phyloP scores from a whole-genome alignment of 2,888 invertebrate genomes.

The Xylophagus ater region DNA sequence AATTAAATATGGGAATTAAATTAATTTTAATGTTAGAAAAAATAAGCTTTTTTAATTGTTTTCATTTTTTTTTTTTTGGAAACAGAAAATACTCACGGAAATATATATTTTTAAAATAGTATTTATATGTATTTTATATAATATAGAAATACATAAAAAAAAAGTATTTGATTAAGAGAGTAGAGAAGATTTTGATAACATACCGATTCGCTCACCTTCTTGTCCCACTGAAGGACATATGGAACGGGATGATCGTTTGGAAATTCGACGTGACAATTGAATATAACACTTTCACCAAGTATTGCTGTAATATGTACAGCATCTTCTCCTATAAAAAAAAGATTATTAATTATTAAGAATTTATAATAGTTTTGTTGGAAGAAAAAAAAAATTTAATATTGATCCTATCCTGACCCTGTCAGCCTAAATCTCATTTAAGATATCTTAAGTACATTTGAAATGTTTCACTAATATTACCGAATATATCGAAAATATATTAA shows the following conservation, averaged over 20 bases:
- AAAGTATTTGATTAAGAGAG: constrained; percentile 41
- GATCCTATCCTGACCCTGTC: background rate
- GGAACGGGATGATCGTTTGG: constrained; percentile 91
- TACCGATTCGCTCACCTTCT: constrained; percentile 97
- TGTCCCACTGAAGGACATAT: constrained; percentile 98
- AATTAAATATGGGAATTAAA: background rate
- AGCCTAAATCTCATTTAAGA: too few relatives aligned
- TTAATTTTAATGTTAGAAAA: background rate
- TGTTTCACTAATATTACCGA: too few relatives aligned
- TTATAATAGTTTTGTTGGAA: too few relatives aligned
- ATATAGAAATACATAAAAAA: constrained; percentile 21
- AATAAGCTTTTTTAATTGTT: too few relatives aligned
- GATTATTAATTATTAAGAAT: too few relatives aligned
- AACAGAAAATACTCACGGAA: constrained; percentile 22
- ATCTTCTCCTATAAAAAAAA: constrained; percentile 45
- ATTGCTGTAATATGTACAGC: constrained; percentile 95
- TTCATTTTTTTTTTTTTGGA: constrained; percentile 12
- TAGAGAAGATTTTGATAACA: constrained; percentile 55
- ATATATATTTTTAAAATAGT: constrained; percentile 14
- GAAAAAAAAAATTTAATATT: constrained; percentile 2
- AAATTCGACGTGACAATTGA: constrained; percentile 97
- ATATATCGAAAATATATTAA: too few relatives aligned
- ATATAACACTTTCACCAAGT: constrained; percentile 92
- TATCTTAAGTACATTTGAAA: too few relatives aligned
- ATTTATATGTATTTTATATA: constrained; percentile 15